Evolutionary conservation across 1,140 invertebrate species (phyloP), one percentile per base, ranked within the genome.

Genomic region (Drosophila rufa): DNA sequence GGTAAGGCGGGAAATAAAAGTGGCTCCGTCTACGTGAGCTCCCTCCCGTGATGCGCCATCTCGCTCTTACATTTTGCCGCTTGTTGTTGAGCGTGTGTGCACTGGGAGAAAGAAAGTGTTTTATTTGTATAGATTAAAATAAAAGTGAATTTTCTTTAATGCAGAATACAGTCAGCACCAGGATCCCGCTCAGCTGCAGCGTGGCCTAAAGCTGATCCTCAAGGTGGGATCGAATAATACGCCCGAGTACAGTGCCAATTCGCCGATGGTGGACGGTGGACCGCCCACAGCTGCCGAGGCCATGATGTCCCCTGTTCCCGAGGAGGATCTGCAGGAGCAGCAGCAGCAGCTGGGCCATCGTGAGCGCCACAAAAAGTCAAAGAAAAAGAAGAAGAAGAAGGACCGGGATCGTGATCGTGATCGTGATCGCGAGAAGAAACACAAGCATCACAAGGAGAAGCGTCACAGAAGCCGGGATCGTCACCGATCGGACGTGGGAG

Each of bases 351-450:
- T 45, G 19, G 80, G 64, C 0, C 62, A 85, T 58, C 60, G 80
- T 2, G 94, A 94, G 62, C 93, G 94, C 2, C 95, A 96, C 68
- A 96, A 96, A 74, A 96, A 96, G 75, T 93, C 95, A 0, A 96
- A 96, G 82, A 96, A 96, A 91, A 96, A 96, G 85, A 96, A 96
- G 77, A 97, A 96, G 91, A 96, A 96, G 86, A 96, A 96, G 84
- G 94, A 95, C 76, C 93, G 94, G 36, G 94, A 96, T 84, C 96
- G 96, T 82, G 94, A 95, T 78, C 93, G 94, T 17, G 94, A 96
- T 84, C 96, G 96, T 82, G 94, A 95, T 78, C 93, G 94, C 19
- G 94, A 95, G 65, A 96, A 95, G 75, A 94, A 95, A 46, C 95
- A 96, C 69, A 96, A 96, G 58, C 96, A 96, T 92, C 95, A 96